Evolutionary conservation across 2,888 invertebrate species (phyloP).

Genomic region (Eustalomyia histrio): DNA sequence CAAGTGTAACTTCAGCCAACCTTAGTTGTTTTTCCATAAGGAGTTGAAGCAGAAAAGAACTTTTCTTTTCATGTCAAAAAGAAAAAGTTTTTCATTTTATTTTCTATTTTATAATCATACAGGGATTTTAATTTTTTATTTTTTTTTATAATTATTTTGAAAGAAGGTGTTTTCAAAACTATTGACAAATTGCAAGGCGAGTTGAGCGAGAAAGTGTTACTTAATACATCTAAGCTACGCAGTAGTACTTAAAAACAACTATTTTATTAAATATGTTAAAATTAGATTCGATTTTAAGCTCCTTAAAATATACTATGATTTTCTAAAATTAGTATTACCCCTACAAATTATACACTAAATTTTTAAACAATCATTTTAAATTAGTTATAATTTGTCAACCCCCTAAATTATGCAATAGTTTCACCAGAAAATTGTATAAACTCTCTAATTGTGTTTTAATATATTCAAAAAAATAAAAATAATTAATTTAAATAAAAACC

Average conservation of each 20-base stretch:
- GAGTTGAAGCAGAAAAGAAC: slow-evolving; percentile 54
- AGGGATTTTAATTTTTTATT: slow-evolving; percentile 56
- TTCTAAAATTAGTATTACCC: not conserved
- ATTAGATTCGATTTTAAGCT: not conserved
- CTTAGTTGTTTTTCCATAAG: slow-evolving; percentile 38
- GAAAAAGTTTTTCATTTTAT: slow-evolving; percentile 41
- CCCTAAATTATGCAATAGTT: not conserved
- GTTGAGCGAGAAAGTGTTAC: no score
- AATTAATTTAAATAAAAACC: not conserved
- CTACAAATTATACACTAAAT: not conserved
- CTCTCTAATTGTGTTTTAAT: not conserved
- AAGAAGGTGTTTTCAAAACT: slow-evolving; percentile 48
- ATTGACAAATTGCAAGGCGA: not conserved
- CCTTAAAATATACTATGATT: not conserved
- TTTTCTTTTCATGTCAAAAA: slow-evolving; percentile 16
- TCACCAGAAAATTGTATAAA: no score
- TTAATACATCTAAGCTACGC: no score
- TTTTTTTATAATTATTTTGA: slow-evolving; percentile 52
- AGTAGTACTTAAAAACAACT: no score
- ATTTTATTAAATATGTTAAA: no score
- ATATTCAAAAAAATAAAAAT: not conserved
- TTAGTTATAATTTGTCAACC: no score
- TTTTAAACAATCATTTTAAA: not conserved
- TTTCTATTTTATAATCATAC: slow-evolving; percentile 41
- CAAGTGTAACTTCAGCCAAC: slow-evolving; percentile 51